These are phyloP conservation scores for Papilio dardanus DNA, from an alignment of 1,140 invertebrate genomes.

Conservation along the genomic window DNA sequence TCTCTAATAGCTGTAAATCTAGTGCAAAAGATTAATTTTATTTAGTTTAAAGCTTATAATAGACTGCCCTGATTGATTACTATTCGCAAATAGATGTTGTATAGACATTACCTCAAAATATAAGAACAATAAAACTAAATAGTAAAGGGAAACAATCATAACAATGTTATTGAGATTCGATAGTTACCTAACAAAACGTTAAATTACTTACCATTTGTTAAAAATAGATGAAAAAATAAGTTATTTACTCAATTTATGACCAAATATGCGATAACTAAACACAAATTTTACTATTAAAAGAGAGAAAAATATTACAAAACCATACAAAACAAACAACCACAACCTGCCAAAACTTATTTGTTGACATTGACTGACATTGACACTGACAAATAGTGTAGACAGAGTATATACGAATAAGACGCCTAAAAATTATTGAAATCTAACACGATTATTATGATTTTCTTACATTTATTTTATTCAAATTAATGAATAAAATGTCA, in stretches of 20 bases:
- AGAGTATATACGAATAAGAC: background rate
- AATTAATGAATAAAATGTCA: too few relatives aligned
- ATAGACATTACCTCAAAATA: background rate
- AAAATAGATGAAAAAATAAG: background rate
- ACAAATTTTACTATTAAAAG: background rate
- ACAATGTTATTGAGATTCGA: background rate
- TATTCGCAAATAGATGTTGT: background rate
- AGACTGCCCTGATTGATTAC: background rate
- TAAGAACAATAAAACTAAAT: background rate
- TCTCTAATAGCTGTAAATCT: background rate
- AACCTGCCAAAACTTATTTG: background rate
- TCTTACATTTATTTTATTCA: too few relatives aligned
- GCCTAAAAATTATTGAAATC: too few relatives aligned
- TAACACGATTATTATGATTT: too few relatives aligned
- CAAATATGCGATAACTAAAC: background rate
- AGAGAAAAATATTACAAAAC: background rate
- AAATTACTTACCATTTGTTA: background rate
- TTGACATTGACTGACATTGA: slow-evolving; percentile 6
- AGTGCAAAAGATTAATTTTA: background rate
- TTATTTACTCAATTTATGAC: background rate
- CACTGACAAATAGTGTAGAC: background rate
- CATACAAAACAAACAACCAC: slow-evolving; percentile 22
- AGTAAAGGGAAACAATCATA: background rate
- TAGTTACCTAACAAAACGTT: background rate
- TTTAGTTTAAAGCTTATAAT: background rate